phyloP scores from a whole-genome alignment of 1,140 invertebrate genomes.

The Dryas iulia region DNA sequence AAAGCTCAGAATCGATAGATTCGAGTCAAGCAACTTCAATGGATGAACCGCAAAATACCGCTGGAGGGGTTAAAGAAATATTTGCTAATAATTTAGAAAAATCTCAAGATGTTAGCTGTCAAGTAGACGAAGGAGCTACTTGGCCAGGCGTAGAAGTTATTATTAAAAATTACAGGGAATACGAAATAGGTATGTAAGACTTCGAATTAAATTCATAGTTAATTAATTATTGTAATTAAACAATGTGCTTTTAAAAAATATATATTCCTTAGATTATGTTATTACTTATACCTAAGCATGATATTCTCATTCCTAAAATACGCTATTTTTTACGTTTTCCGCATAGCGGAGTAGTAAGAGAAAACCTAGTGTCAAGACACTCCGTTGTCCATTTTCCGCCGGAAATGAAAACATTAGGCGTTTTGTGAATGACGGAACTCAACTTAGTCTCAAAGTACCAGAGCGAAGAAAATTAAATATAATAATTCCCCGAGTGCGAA shows the following conservation, averaged over 20 bases:
- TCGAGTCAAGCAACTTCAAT: slow-evolving; percentile 67
- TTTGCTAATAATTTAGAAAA: slow-evolving; percentile 20
- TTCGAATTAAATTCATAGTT: too few relatives aligned
- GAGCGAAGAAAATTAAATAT: too few relatives aligned
- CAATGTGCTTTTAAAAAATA: too few relatives aligned
- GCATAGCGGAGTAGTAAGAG: not conserved
- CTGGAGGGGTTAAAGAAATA: slow-evolving; percentile 47
- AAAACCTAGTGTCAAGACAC: not conserved
- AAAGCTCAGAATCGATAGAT: slow-evolving; percentile 38
- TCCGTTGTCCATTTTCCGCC: not conserved
- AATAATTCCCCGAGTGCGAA: too few relatives aligned
- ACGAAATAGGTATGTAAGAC: slow-evolving; percentile 53
- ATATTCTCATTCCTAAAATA: too few relatives aligned
- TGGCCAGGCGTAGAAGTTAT: slow-evolving; percentile 59
- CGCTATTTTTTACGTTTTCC: not conserved
- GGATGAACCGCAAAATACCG: slow-evolving; percentile 69
- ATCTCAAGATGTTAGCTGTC: slow-evolving; percentile 44
- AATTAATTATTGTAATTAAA: too few relatives aligned
- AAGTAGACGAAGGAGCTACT: slow-evolving; percentile 37
- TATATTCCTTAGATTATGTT: too few relatives aligned
- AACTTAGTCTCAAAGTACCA: too few relatives aligned
- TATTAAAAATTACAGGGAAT: slow-evolving; percentile 52
- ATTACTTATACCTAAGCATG: too few relatives aligned
- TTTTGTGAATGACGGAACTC: too few relatives aligned
- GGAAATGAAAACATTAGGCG: too few relatives aligned